Evolutionary conservation across 2,888 invertebrate genomes (phyloP).

Genomic region (Eilema caniola): DNA sequence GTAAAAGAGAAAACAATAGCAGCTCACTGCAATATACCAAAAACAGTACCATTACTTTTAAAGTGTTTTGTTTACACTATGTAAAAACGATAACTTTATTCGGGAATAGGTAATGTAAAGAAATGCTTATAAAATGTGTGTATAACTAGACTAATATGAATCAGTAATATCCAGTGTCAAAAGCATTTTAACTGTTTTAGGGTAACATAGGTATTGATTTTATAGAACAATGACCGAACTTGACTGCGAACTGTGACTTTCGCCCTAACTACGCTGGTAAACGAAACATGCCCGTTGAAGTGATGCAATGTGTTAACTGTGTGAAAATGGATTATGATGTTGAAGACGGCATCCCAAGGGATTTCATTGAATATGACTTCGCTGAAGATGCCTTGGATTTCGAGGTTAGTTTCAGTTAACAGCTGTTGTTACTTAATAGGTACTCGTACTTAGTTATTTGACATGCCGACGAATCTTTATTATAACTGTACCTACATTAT

Average conservation of each 20-base stretch:
- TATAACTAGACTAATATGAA: not conserved
- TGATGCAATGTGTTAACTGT: conserved; percentile 74
- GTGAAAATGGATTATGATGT: conserved; percentile 73
- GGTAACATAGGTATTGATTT: conserved; percentile 45
- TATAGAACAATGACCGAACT: conserved; percentile 36
- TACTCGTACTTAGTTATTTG: conserved; percentile 2
- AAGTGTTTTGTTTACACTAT: conserved; percentile 7
- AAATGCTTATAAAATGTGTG: not conserved
- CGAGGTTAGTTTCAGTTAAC: conserved; percentile 73
- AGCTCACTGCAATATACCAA: conserved; percentile 11
- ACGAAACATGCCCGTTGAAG: conserved; percentile 37
- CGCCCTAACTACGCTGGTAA: conserved; percentile 21
- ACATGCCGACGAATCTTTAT: not conserved
- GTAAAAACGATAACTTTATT: not conserved
- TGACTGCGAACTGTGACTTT: conserved; percentile 21
- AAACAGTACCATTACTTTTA: not conserved
- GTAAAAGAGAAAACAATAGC: conserved; percentile 16
- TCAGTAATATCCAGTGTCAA: not conserved
- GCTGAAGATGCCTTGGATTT: conserved; percentile 82
- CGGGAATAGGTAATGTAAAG: not conserved
- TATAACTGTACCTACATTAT: too few species aligned
- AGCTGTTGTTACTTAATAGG: conserved; percentile 16
- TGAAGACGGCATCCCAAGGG: conserved; percentile 78
- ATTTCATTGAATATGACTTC: conserved; percentile 79
- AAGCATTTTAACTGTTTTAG: not conserved